Conservation (phyloP, 1,140 invertebrate genomes). For the Solenopsis invicta region DNA sequence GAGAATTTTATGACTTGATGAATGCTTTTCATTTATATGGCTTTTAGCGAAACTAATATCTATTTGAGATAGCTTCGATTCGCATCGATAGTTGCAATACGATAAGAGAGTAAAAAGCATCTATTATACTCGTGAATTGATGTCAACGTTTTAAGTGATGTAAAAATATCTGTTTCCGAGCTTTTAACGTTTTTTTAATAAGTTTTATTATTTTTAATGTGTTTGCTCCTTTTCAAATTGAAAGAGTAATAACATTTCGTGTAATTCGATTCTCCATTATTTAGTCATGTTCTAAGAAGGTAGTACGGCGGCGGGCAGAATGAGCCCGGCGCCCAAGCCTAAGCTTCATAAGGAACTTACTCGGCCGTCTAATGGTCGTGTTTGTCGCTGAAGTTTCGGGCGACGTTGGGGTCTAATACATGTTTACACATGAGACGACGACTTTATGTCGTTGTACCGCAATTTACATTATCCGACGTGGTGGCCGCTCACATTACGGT, state of each 20-base stretch:
- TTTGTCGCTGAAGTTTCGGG: slow-evolving; percentile 59
- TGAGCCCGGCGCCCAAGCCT: slow-evolving; percentile 50
- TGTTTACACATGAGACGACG: slow-evolving; percentile 50
- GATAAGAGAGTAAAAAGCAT: background rate
- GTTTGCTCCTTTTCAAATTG: background rate
- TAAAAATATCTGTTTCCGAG: background rate
- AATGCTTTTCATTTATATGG: background rate
- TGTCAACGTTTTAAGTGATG: background rate
- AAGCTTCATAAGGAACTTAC: slow-evolving; percentile 68
- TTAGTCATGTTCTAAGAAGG: slow-evolving; percentile 37
- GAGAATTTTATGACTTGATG: background rate
- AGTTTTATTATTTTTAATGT: background rate
- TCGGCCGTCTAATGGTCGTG: slow-evolving; percentile 52
- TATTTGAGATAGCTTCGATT: background rate
- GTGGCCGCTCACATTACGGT: slow-evolving; percentile 24
- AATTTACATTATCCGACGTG: slow-evolving; percentile 49
- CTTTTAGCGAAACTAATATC: background rate
- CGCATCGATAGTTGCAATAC: background rate
- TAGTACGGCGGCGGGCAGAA: slow-evolving; percentile 17
- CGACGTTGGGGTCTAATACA: slow-evolving; percentile 55
- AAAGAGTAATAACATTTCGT: background rate
- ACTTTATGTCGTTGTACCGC: slow-evolving; percentile 40
- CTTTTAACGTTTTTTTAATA: background rate
- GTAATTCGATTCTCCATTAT: background rate
- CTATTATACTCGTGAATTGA: background rate